phyloP scores from a whole-genome alignment of 2,113 vertebrate species.

The Rhineura floridana region DNA sequence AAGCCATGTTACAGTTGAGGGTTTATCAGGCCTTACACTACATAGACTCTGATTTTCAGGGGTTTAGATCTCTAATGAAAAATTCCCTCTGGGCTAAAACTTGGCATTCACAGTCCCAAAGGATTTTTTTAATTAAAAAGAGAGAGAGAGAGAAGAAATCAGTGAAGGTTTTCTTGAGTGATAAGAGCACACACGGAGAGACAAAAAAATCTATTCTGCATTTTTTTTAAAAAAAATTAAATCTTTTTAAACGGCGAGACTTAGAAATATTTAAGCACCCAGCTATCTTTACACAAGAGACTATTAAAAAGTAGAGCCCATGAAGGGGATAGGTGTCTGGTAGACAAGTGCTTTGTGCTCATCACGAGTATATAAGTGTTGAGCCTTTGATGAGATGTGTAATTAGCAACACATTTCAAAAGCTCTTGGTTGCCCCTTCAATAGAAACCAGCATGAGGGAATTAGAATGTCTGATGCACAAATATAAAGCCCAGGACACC shows the following conservation, averaged over 20 bases:
- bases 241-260: slow-evolving; percentile 58
- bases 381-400: slow-evolving; percentile 68
- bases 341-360: slow-evolving; percentile 67
- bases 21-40: slow-evolving; percentile 55
- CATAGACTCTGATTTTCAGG: slow-evolving; percentile 63
- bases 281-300: slow-evolving; percentile 56
- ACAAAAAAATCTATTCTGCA: slow-evolving; percentile 42
- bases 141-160: slow-evolving; percentile 7
- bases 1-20: slow-evolving; percentile 64
- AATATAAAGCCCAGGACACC: slow-evolving; percentile 41
- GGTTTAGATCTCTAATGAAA: slow-evolving; percentile 67
- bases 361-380: slow-evolving; percentile 42
- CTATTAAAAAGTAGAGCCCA: slow-evolving; percentile 53
- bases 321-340: slow-evolving; percentile 50
- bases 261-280: slow-evolving; percentile 59
- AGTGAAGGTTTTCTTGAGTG: slow-evolving; percentile 54
- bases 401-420: slow-evolving; percentile 68
- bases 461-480: slow-evolving; percentile 64
- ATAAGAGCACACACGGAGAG: slow-evolving; percentile 28
- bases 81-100: slow-evolving; percentile 65
- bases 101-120: slow-evolving; percentile 58
- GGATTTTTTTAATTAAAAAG: slow-evolving; percentile 62
- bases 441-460: slow-evolving; percentile 57
- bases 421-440: slow-evolving; percentile 60
- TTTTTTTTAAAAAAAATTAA: slow-evolving; percentile 46